Evolutionary conservation across 2,888 invertebrate genomes (phyloP).

Genomic region (Megastigmus dorsalis): DNA sequence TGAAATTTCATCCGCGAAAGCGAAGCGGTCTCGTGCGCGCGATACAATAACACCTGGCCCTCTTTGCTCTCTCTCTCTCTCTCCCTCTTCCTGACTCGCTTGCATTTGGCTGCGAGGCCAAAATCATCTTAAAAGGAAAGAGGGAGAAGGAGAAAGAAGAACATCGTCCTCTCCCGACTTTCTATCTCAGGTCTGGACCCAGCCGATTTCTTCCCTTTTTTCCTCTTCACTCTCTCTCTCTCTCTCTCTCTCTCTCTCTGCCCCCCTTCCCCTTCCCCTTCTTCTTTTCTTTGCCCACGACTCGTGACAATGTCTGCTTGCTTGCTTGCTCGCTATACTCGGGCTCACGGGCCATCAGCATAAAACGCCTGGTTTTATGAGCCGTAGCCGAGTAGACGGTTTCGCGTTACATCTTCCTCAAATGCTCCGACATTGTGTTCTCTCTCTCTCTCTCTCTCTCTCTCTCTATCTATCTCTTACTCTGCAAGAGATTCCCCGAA

Average conservation of each 20-base stretch:
- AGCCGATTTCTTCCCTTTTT: no score
- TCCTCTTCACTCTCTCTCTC: background rate
- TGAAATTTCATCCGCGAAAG: slow-evolving; percentile 51
- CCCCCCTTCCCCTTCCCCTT: slow-evolving; percentile 2
- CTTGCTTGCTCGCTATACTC: background rate
- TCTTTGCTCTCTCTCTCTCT: background rate
- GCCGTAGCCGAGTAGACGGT: slow-evolving; percentile 70
- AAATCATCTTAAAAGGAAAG: slow-evolving; percentile 32
- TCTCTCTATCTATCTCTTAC: no score
- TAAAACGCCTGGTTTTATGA: slow-evolving; percentile 72
- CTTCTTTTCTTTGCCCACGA: background rate
- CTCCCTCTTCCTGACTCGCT: background rate
- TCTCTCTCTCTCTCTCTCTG: background rate
- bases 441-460: no score
- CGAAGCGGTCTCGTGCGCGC: slow-evolving; percentile 1
- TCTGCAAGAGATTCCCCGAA: no score
- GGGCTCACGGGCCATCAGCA: slow-evolving; percentile 70
- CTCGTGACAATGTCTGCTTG: slow-evolving; percentile 5
- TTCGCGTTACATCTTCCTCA: slow-evolving; percentile 69
- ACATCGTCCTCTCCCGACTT: slow-evolving; percentile 29
- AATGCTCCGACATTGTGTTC: slow-evolving; percentile 58
- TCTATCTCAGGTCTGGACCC: background rate
- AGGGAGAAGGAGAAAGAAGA: background rate
- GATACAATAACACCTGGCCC: slow-evolving; percentile 44
- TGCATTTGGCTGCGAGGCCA: slow-evolving; percentile 1